phyloP scores from a whole-genome alignment of 2,797 vertebrate species.

The Hozukius guyotensis region DNA sequence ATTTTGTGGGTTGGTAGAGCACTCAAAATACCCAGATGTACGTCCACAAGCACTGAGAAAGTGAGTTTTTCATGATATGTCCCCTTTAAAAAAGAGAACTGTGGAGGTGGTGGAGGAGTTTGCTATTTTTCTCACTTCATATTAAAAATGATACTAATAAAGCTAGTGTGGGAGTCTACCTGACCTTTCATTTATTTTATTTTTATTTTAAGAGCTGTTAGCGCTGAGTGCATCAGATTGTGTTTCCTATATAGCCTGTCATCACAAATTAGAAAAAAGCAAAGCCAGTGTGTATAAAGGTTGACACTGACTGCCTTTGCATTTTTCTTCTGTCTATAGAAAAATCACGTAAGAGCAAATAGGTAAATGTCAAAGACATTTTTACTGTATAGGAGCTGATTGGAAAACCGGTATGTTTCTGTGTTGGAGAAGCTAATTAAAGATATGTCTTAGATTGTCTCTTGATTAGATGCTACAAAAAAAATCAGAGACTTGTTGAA shows the following conservation, averaged over 20 bases:
- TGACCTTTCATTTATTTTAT: constrained; percentile 31
- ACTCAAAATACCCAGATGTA: too few species aligned
- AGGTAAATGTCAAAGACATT: constrained; percentile 14
- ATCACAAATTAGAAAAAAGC: background rate
- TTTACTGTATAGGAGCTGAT: background rate
- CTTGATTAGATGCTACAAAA: background rate
- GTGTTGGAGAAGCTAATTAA: constrained; percentile 12
- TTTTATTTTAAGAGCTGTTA: constrained; percentile 16
- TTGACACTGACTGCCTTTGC: background rate
- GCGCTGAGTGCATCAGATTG: background rate
- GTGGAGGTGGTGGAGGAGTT: background rate
- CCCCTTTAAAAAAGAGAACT: background rate
- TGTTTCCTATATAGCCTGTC: background rate
- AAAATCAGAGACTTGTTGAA: background rate
- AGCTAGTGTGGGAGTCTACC: background rate
- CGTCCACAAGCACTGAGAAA: too few species aligned
- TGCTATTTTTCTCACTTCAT: constrained; percentile 2
- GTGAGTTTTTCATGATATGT: too few species aligned
- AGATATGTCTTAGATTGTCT: background rate
- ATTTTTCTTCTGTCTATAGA: background rate
- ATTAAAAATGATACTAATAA: constrained; percentile 6
- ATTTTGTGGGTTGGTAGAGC: too few species aligned
- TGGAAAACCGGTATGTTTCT: background rate
- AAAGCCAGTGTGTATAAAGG: background rate
- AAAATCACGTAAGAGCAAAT: background rate